Conservation (phyloP, 2,888 invertebrate genomes). For the Hermaeophaga mercurialis region DNA sequence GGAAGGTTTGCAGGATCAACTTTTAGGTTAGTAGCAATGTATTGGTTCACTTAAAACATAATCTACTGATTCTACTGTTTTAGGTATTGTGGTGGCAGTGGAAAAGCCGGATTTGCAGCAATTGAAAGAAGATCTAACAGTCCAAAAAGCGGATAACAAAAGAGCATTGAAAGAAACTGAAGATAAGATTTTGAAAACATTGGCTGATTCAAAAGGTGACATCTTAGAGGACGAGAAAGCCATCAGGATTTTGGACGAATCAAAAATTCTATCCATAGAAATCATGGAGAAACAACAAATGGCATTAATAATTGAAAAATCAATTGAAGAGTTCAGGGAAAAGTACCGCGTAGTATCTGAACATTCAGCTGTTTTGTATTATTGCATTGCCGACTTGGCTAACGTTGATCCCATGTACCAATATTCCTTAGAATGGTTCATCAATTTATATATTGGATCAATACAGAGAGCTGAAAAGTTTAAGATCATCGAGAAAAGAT, state of each 20-base stretch:
- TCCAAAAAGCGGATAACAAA: slow-evolving; percentile 80
- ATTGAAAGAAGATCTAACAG: slow-evolving; percentile 76
- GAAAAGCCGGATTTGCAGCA: slow-evolving; percentile 84
- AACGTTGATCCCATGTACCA: slow-evolving; percentile 90
- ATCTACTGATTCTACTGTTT: not conserved
- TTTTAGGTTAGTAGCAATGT: slow-evolving; percentile 64
- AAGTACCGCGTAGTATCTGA: slow-evolving; percentile 79
- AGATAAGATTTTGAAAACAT: slow-evolving; percentile 83
- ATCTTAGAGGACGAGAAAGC: slow-evolving; percentile 91
- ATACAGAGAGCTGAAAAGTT: slow-evolving; percentile 77
- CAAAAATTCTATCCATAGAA: slow-evolving; percentile 79
- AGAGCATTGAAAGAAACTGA: slow-evolving; percentile 83
- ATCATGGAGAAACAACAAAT: slow-evolving; percentile 82
- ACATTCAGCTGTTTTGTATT: slow-evolving; percentile 80
- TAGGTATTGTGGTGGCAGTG: slow-evolving; percentile 81
- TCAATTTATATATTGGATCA: slow-evolving; percentile 77
- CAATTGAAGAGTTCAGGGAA: slow-evolving; percentile 76
- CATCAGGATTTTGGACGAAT: slow-evolving; percentile 84
- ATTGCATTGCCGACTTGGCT: slow-evolving; percentile 81
- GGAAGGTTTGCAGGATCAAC: slow-evolving; percentile 82
- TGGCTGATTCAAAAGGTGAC: slow-evolving; percentile 82
- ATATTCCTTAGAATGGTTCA: slow-evolving; percentile 86
- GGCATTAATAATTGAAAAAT: slow-evolving; percentile 75
- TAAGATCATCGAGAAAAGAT: slow-evolving; percentile 71
- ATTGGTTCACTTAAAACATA: no score